Evolutionary conservation across 2,888 invertebrate species (phyloP), one percentile per base, ranked within the genome.

Genomic region (Quadroppia sp.): DNA sequence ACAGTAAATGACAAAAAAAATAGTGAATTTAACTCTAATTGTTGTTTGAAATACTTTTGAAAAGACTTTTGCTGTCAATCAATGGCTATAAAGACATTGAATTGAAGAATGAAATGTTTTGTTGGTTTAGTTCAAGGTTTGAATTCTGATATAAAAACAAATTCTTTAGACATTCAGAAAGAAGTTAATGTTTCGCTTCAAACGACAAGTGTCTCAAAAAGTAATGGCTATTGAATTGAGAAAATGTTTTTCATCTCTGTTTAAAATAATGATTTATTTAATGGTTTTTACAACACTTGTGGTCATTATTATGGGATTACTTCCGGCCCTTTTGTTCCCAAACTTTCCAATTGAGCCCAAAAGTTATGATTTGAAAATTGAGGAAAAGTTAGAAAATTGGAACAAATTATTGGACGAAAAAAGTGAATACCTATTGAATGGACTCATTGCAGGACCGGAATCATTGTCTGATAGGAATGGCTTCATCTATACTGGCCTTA

Each of bases 401-500:
- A 76, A 76, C 45, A 64, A 72, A 23, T 9, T 53, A n/a, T 69
- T 76, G 20, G 71, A 48, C 28, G 71, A 73, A 20, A 76, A 73
- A n/a, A 45, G 72, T 7, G 56, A 74, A n/a, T 25, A 59, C 9
- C 23, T 76, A 11, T 42, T 50, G 13, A 36, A 71, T n/a, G 36
- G 71, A 4, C n/a, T 64, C 13, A 45, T 77, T 28, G 42, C 69
- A n/a, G 77, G 77, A 17, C 77, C 77, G 23, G 77, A 77, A 72
- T 77, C 77, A 32, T 32, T 77, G 28, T 64, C 64, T 23, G 56
- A 61, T 1, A 74, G 61, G 17, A 70, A 36, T 28, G 75, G 48
- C 15, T 53, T 61, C 36, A 40, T 77, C 17, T 77, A 77, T 40
- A 77, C 77, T n/a, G 77, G 76, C 67, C 61, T 77, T 13, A 72